Conservation (phyloP, 92 coral and sea anemone genomes). For the Porites rus region DNA sequence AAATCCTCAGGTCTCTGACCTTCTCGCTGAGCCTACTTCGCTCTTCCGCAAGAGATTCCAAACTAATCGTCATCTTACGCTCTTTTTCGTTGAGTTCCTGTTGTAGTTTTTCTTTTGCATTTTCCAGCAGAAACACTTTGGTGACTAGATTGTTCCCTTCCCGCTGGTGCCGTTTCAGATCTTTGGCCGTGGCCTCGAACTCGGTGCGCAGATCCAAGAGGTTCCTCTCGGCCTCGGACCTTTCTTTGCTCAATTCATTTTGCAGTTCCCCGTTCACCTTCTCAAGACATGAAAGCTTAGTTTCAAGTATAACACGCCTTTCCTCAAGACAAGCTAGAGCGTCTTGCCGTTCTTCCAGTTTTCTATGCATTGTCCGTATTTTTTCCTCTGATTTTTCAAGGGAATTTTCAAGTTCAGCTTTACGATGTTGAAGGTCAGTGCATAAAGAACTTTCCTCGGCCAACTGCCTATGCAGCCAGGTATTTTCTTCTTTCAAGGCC, state of each 20-base stretch:
- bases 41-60: constrained; percentile 29
- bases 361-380: not conserved
- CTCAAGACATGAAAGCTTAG: constrained; percentile 31
- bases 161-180: constrained; percentile 44
- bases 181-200: constrained; percentile 16
- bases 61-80: constrained; percentile 29
- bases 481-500: constrained; percentile 28
- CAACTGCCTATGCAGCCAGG: constrained; percentile 47
- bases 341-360: constrained; percentile 35
- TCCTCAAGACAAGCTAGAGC: constrained; percentile 27
- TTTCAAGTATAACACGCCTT: constrained; percentile 39
- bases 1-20: constrained; percentile 35
- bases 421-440: constrained; percentile 15
- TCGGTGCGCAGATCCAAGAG: constrained; percentile 17
- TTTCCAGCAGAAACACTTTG: constrained; percentile 43
- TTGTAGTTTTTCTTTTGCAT: constrained; percentile 32
- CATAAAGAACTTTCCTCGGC: constrained; percentile 34
- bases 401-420: not conserved
- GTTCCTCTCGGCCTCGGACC: constrained; percentile 29
- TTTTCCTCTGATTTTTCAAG: constrained; percentile 15
- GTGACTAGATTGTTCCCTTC: constrained; percentile 49
- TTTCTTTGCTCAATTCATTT: constrained; percentile 42
- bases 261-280: constrained; percentile 36
- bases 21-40: constrained; percentile 32
- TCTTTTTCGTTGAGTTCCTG: constrained; percentile 37